Base-by-base conservation (phyloP, 2,113 vertebrate genomes). In the Oncorhynchus mykiss region DNA sequence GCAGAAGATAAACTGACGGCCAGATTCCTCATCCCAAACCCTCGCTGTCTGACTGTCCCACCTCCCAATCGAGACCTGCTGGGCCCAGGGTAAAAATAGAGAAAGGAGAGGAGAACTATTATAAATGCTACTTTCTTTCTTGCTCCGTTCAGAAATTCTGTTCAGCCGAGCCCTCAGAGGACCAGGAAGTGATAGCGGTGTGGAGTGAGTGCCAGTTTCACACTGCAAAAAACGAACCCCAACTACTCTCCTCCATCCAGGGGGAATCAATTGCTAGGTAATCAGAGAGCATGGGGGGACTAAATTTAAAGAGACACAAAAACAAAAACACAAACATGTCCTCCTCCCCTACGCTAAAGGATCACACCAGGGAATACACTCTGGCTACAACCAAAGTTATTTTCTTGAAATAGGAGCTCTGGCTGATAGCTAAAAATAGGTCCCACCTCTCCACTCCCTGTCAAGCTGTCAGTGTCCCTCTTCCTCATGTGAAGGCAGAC, bases 11-110 rank as follows among this genome's bases (percentile, higher is more conserved):
- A 78, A 84, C 83, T 80, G 83, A 92, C 88, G 87, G 87, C 84
- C 88, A 87, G 82, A 90, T 92, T 86, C 85, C 87, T 90, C 91
- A 90, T 91, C 89, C 86, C 66, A 75, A 81, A 86, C 82, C 85
- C 80, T 72, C 75, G 84, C 86, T 22, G 79, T 84, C 77, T 70
- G 65, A 75, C 76, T 69, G 74, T 80, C 80, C 78, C 80, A 82
- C 82, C 84, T 83, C 78, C 7, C 75, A 67, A 82, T 1, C 68
- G 54, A 80, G 85, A 39, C 81, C 82, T 74, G 76, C 68, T 82
- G 79, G 39, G 39, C 9, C 39, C 2, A 11, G 79, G 71, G 77
- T 82, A 81, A 85, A 84, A 80, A 82, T 73, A 81, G 80, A 34
- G 18, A 13, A 16, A 13, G 45, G 20, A 22, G 74, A 71, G 70